Percentiles rank a stretch among this genome's conserved stretches.
phyloP scores from a whole-genome alignment of 1,140 invertebrate species.

The Bombus confusus region DNA sequence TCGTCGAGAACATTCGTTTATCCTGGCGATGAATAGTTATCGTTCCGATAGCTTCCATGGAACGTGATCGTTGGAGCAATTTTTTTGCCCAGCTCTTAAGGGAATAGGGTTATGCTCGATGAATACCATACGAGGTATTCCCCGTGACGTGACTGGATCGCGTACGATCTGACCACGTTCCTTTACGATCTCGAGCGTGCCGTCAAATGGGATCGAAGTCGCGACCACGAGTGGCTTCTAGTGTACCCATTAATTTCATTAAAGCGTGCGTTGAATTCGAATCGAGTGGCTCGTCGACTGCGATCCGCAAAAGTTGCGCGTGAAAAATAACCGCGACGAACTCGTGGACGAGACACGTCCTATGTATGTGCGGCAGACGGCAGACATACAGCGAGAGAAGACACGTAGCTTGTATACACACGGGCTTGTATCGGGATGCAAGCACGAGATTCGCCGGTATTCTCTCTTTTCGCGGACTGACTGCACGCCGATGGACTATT shows the following conservation, averaged over 20 bases:
- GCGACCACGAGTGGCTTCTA: neutral
- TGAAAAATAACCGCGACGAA: constrained; percentile 61
- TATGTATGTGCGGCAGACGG: constrained; percentile 18
- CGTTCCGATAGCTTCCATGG: neutral
- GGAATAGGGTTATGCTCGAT: neutral
- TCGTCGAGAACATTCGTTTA: neutral
- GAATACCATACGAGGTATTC: neutral
- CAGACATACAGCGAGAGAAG: neutral
- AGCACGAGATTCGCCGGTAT: constrained; percentile 44
- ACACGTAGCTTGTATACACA: neutral
- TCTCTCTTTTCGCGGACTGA: constrained; percentile 39
- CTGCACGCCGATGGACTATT: constrained; percentile 67
- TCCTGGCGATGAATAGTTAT: constrained; percentile 1
- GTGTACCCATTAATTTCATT: constrained; percentile 39
- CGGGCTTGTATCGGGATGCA: constrained; percentile 35
- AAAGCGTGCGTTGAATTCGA: constrained; percentile 45
- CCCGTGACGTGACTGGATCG: neutral
- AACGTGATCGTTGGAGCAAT: constrained; percentile 16
- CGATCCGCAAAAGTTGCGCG: constrained; percentile 31
- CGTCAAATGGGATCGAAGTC: constrained; percentile 26
- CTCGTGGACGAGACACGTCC: constrained; percentile 34
- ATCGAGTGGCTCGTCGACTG: neutral
- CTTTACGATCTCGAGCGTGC: neutral
- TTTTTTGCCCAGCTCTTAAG: constrained; percentile 8
- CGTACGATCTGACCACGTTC: too few species aligned